These are phyloP conservation scores for Takifugu ocellatus DNA, from an alignment of 2,797 vertebrate species.

Conservation along the genomic window DNA sequence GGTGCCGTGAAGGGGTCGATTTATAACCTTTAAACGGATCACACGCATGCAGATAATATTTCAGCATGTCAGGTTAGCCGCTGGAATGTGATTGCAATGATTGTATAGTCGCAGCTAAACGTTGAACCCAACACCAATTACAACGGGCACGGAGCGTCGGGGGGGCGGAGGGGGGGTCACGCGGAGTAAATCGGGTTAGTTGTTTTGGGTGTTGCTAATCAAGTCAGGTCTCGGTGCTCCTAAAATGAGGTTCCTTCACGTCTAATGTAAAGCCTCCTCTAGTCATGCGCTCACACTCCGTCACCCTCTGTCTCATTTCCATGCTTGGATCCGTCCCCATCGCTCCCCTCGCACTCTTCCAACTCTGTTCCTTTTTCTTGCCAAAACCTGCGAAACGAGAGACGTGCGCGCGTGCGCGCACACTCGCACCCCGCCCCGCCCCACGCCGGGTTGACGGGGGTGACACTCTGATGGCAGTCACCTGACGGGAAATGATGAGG, in stretches of 20 bases:
- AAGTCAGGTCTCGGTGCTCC: slow-evolving; percentile 51
- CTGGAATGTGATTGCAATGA: slow-evolving; percentile 63
- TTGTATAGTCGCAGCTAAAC: slow-evolving; percentile 46
- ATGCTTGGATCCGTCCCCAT: slow-evolving; percentile 46
- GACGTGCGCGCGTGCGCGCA: slow-evolving; percentile 10
- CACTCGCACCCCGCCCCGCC: slow-evolving; percentile 2
- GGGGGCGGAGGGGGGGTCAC: slow-evolving; percentile 40
- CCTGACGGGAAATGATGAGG: slow-evolving; percentile 68
- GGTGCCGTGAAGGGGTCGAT: slow-evolving; percentile 49
- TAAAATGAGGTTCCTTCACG: slow-evolving; percentile 51
- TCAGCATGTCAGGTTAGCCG: slow-evolving; percentile 61
- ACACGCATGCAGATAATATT: slow-evolving; percentile 64
- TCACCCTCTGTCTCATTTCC: slow-evolving; percentile 41
- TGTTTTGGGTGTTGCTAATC: slow-evolving; percentile 61
- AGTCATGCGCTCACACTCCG: slow-evolving; percentile 35
- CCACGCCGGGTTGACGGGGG: slow-evolving; percentile 57
- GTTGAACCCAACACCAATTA: slow-evolving; percentile 49
- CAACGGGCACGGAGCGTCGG: slow-evolving; percentile 40
- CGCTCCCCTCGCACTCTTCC: slow-evolving; percentile 14
- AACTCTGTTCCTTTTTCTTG: slow-evolving; percentile 22
- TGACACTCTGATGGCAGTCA: slow-evolving; percentile 56
- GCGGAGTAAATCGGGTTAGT: slow-evolving; percentile 54
- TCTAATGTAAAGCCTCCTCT: slow-evolving; percentile 40
- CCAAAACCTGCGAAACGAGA: slow-evolving; percentile 22
- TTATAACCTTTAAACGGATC: slow-evolving; percentile 68